These are phyloP conservation scores for Actinernus sp. DNA, from an alignment of 92 coral and sea anemone species.

Conservation along the genomic window DNA sequence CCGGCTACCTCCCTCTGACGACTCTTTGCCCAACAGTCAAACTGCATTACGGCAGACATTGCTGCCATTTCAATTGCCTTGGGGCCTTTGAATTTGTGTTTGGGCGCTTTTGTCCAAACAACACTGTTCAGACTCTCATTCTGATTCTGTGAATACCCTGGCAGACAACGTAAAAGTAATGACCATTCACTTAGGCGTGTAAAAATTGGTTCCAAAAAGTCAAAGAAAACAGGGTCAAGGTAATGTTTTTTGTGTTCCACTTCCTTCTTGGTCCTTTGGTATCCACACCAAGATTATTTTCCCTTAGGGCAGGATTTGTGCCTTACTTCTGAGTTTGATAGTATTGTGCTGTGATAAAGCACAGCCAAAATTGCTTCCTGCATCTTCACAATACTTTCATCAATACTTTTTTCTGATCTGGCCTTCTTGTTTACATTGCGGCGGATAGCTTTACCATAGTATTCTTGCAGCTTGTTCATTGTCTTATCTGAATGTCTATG, in stretches of 20 bases:
- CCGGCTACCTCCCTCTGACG: constrained; percentile 20
- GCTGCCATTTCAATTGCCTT: constrained; percentile 34
- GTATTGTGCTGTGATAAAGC: not conserved
- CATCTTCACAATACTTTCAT: not conserved
- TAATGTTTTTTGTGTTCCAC: constrained; percentile 30
- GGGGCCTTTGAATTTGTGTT: constrained; percentile 31
- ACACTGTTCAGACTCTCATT: constrained; percentile 30
- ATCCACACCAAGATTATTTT: constrained; percentile 25
- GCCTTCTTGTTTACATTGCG: constrained; percentile 35
- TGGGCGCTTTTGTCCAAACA: constrained; percentile 41
- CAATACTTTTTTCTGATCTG: not conserved
- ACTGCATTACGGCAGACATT: constrained; percentile 23
- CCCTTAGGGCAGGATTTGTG: constrained; percentile 32
- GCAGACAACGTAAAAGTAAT: constrained; percentile 17
- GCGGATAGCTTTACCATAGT: constrained; percentile 56
- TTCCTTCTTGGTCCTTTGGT: constrained; percentile 1
- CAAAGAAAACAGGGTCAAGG: constrained; percentile 20
- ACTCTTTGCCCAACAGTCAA: constrained; percentile 17
- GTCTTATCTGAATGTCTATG: constrained; percentile 10
- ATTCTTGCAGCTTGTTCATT: constrained; percentile 38
- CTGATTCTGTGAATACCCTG: constrained; percentile 36
- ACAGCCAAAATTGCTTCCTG: not conserved
- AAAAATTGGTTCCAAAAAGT: constrained; percentile 34
- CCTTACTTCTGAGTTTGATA: constrained; percentile 1
- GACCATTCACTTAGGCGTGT: constrained; percentile 17